Evolutionary conservation across 2,113 vertebrate genomes (phyloP), one percentile per base, ranked within the genome.

Genomic region (Thoracochromis brauschi): DNA sequence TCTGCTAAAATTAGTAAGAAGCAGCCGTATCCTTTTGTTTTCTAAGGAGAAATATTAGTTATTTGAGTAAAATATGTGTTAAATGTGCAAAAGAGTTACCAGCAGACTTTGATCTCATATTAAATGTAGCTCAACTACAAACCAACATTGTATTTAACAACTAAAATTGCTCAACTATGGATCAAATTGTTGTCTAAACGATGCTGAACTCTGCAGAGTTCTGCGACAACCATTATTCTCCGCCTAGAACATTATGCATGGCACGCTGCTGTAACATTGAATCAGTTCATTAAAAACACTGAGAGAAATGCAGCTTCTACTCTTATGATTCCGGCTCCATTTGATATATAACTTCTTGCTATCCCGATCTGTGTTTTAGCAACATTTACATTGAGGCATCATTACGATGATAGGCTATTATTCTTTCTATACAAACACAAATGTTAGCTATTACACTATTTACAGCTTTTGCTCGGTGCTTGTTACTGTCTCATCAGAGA

Each of bases 401-500:
- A n/a, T 78, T 83, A 29, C 60, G n/a, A 54, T 65, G 42, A 47
- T 26, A 31, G 73, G 26, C 45, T 78, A 45, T 85, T 53, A 83
- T 87, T 85, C 65, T 84, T 79, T 38, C 73, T 81, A 81, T 68
- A 24, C 7, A n/a, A 85, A 63, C 81, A 47, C 58, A 88, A 87
- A 87, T 73, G 63, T 33, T 9, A n/a, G 54, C 84, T 83, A 92
- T 91, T 79, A 65, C 38, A 82, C 45, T 78, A 78, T 55, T 63
- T 89, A 21, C 29, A 65, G 45, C 83, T 78, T 80, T 42, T 83
- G 78, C 53, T 86, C 13, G 31, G 3, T 29, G 83, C 80, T 85
- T 78, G 47, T 93, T 83, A 80, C 85, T 73, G 58, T 85, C 78
- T 87, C 83, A 85, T 83, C 78, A 29, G 80, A 83, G 55, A 19